Evolutionary conservation across 2,888 invertebrate species (phyloP).

Genomic region (Cataglyphis cursor): DNA sequence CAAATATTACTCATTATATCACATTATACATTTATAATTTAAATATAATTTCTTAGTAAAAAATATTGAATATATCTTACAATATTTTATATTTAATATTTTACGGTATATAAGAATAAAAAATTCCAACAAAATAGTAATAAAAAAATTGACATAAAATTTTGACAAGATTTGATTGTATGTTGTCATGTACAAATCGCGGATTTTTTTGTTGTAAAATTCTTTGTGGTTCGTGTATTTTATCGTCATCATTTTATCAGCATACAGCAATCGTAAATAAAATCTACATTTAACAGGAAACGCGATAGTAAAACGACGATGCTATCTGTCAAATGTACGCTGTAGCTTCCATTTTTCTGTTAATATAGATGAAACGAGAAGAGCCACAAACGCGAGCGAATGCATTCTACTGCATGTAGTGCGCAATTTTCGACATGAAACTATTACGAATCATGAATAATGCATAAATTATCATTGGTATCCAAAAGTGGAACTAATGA

Average conservation of each 20-base stretch:
- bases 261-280: neutral
- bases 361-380: constrained; percentile 5
- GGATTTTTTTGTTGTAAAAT: neutral
- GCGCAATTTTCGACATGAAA: constrained; percentile 23
- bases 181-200: neutral
- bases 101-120: neutral
- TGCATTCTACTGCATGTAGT: neutral
- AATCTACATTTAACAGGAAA: constrained; percentile 15
- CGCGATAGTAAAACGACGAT: constrained; percentile 29
- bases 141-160: neutral
- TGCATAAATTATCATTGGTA: neutral
- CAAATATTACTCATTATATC: neutral
- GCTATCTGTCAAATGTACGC: neutral
- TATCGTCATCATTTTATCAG: neutral
- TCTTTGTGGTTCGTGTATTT: neutral
- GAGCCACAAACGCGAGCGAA: neutral
- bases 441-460: neutral
- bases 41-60: neutral
- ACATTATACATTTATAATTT: neutral
- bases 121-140: neutral
- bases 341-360: constrained; percentile 29
- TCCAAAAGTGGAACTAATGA: neutral
- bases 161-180: neutral
- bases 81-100: neutral
- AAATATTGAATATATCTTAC: neutral